Evolutionary conservation across 1,140 invertebrate species (phyloP), one percentile per base, ranked within the genome.

Genomic region (Drosophila trapezifrons): DNA sequence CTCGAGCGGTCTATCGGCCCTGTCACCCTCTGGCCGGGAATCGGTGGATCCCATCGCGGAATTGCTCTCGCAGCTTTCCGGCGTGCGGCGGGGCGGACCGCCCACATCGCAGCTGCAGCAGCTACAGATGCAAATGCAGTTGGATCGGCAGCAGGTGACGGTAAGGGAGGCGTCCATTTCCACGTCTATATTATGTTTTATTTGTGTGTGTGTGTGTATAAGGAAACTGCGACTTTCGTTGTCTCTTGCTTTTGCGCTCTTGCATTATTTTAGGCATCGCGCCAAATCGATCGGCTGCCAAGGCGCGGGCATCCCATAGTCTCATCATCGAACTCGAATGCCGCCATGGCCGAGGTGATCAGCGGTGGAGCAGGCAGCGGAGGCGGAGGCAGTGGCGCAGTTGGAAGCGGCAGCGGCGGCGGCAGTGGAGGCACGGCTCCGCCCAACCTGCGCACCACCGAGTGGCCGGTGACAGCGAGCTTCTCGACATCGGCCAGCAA

Each of bases 21-120:
- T 96, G 78, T 97, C 96, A 78, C 96, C 96, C 66, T 97, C 96
- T 81, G 96, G 95, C 90, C 95, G 97, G 80, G 98, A 99, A 91
- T 95, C 96, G 76, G 95, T 95, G 72, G 98, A 99, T 94, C 98
- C 98, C 56, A 99, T 99, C 79, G 97, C 97, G 42, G 97, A 99
- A 93, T 93, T 98, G 72, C 93, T 98, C 59, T 98, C 97, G 55
- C 97, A 98, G 93, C 94, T 99, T 84, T 98, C 97, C 25, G 97
- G 97, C 71, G 97, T 98, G 71, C 94, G 97, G 79, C 94, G 97
- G 92, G 94, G 93, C 84, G 93, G 94, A 60, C 94, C 95, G 76
- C 94, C 95, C 80, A 95, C 96, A 69, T 95, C 95, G 64, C 96
- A 97, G 92, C 93, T 97, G 90, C 96, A 97, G 92, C 96, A 98